phyloP scores from a whole-genome alignment of 2,113 vertebrate species.

The Daboia siamensis region DNA sequence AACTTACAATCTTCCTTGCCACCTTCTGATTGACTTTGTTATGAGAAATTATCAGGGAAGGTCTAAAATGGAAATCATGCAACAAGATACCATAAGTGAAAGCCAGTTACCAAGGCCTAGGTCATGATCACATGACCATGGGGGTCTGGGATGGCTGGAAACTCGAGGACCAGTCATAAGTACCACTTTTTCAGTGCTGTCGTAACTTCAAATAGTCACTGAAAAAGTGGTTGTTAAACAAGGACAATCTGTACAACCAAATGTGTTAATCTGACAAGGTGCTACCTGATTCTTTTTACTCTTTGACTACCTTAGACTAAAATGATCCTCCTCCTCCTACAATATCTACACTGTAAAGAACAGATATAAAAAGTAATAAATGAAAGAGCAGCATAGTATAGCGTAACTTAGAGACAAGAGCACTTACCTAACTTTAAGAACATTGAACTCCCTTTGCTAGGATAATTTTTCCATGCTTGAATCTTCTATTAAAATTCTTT shows the following conservation, averaged over 20 bases:
- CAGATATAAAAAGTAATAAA: background rate
- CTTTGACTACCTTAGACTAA: background rate
- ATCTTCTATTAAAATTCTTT: constrained; percentile 8
- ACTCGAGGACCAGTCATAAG: background rate
- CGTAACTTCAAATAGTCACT: background rate
- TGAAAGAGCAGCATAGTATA: background rate
- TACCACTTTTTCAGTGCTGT: background rate
- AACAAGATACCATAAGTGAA: background rate
- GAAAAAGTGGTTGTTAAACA: background rate
- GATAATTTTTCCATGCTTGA: constrained; percentile 25
- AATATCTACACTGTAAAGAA: background rate
- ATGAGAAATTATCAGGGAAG: background rate
- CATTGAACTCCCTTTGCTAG: background rate
- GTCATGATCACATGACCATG: background rate
- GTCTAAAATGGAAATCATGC: background rate
- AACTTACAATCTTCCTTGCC: background rate
- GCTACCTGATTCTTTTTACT: background rate
- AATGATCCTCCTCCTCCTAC: background rate
- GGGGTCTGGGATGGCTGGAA: background rate
- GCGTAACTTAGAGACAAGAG: background rate
- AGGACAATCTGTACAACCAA: background rate
- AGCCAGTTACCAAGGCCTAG: background rate
- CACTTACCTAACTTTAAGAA: background rate
- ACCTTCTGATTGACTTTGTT: background rate
- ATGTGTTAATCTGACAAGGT: background rate